Evolutionary conservation across 2,797 vertebrate genomes (phyloP), one percentile per base, ranked within the genome.

Genomic region (Tenualosa ilisha): DNA sequence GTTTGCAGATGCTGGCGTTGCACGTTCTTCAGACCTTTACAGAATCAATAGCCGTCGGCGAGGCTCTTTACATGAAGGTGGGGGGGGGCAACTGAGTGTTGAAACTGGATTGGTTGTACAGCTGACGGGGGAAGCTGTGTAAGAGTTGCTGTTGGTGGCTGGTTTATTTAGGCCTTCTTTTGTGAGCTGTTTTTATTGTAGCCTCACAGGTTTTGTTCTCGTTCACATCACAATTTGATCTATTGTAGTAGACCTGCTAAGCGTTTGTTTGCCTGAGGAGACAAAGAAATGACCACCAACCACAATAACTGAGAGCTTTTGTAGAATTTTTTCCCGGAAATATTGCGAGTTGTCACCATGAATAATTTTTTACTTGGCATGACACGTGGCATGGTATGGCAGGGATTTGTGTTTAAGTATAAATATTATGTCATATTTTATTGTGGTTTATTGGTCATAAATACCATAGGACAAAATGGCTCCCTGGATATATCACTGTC

Each of bases 311-410:
- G 72, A 79, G 40, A 17, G 40, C 40, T 79, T 37, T 79, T 79
- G 22, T 20, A 22, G 37, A 1, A 37, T 43, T 79, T 79, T 3
- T 7, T 20, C 8, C 1, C 40, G 22, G 15, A 22, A 20, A 46
- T 79, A 79, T 17, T 6, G 9, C 17, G 46, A 46, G 37, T 8
- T 46, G 72, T 2, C 13, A 9, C 72, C 2, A 9, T 43, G 72
- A 79, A 31, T 72, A 17, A 17, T 79, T 79, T 79, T 79, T 79
- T 79, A 46, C 72, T 79, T 46, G 72, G 46, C 72, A 79, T 5
- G 40, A 31, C 31, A 31, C 31, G 40, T 46, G 72, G 20, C 17
- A 43, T 22, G 40, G 5, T 46, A 6, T 79, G 40, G 72, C 17
- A 79, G 17, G 40, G 26, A 46, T n/a, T 79, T 9, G 6, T 46